Conservation (phyloP, 2,797 vertebrate species). For the Enteromius mattozi region DNA sequence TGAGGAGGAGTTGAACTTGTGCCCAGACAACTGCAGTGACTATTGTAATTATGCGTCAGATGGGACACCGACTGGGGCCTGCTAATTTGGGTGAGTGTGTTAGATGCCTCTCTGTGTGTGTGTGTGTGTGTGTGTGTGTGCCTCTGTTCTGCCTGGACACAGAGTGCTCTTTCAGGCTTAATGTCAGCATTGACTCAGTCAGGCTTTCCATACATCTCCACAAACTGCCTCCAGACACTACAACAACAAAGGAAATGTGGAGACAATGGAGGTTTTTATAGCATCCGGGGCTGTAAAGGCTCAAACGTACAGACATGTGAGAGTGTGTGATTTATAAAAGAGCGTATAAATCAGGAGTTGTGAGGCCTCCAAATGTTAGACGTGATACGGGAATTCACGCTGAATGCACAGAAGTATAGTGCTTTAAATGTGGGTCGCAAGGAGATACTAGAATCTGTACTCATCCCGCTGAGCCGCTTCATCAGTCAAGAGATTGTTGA, state of each 20-base stretch:
- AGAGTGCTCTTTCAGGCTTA: slow-evolving; percentile 44
- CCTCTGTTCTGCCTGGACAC: slow-evolving; percentile 36
- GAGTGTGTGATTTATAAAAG: slow-evolving; percentile 43
- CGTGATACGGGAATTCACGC: slow-evolving; percentile 11
- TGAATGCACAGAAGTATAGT: not conserved
- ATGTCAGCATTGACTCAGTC: slow-evolving; percentile 41
- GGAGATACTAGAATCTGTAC: slow-evolving; percentile 8
- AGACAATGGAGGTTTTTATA: slow-evolving; percentile 59
- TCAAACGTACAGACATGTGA: slow-evolving; percentile 25
- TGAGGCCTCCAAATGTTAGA: slow-evolving; percentile 24
- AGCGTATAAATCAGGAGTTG: slow-evolving; percentile 19
- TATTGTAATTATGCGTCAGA: slow-evolving; percentile 28
- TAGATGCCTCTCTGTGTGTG: slow-evolving; percentile 32
- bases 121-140: not conserved
- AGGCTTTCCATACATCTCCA: slow-evolving; percentile 40
- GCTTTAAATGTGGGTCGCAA: slow-evolving; percentile 17
- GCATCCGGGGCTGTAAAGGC: slow-evolving; percentile 30
- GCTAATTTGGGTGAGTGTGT: slow-evolving; percentile 42
- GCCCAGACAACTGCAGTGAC: slow-evolving; percentile 35
- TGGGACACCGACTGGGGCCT: slow-evolving; percentile 23
- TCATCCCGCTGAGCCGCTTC: not conserved
- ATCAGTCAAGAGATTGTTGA: slow-evolving; percentile 18
- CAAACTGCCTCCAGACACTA: slow-evolving; percentile 55
- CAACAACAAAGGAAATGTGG: slow-evolving; percentile 57
- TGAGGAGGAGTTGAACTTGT: slow-evolving; percentile 29